Conservation (phyloP, 2,113 vertebrate species). For the Prunella himalayana region DNA sequence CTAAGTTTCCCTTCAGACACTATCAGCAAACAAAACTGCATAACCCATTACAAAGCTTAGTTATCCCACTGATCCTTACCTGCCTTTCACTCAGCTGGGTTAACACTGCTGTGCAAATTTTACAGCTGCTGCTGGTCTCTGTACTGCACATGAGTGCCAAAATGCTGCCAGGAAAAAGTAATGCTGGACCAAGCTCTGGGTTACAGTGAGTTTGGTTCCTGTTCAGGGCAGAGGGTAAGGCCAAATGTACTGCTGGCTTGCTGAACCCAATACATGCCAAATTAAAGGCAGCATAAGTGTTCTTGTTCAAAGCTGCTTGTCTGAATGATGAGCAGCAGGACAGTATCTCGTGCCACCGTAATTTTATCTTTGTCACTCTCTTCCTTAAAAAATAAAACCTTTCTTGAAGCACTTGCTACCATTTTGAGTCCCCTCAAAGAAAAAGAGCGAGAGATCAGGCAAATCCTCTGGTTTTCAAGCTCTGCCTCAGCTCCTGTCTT, state of each 20-base stretch:
- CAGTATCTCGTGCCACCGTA: neutral
- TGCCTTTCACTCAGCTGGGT: neutral
- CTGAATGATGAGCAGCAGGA: neutral
- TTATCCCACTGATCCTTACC: neutral
- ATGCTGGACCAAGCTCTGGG: neutral
- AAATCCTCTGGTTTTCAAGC: neutral
- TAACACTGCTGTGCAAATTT: neutral
- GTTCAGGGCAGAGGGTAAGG: neutral
- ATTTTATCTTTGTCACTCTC: neutral
- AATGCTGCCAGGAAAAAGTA: neutral
- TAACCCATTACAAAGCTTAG: neutral
- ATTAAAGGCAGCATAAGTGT: neutral
- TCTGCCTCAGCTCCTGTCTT: neutral
- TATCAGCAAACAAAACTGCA: neutral
- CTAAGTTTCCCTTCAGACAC: neutral
- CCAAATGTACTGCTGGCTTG: neutral
- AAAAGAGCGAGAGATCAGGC: neutral
- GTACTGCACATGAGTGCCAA: neutral
- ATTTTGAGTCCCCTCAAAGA: neutral
- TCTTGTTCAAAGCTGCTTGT: neutral
- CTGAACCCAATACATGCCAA: fast-evolving
- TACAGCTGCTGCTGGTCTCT: neutral
- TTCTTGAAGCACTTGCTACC: neutral
- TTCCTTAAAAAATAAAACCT: neutral
- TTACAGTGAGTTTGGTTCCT: neutral